A percentile compares a stretch with the other conserved stretches of the same genome.
Evolutionary conservation across 2,113 vertebrate species (phyloP).

Genomic region (Antechinus flavipes): DNA sequence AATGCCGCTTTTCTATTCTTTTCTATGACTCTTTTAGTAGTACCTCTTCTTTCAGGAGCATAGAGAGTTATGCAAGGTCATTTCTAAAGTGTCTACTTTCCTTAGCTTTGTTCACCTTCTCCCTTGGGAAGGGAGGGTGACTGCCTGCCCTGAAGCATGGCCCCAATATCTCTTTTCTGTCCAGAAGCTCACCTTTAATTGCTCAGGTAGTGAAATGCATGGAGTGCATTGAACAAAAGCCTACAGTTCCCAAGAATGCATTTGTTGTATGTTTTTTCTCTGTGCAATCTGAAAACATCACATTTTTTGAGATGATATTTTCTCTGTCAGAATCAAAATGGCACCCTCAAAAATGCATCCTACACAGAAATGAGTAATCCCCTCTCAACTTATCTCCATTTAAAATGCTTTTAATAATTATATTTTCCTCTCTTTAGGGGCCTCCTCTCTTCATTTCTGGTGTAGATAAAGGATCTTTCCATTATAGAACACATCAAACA

Average conservation of each 20-base stretch:
- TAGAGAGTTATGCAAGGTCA: conserved; percentile 45
- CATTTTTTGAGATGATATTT: conserved; percentile 29
- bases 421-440: background rate
- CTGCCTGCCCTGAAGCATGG: conserved; percentile 51
- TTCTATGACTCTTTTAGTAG: conserved; percentile 41
- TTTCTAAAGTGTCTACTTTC: conserved; percentile 47
- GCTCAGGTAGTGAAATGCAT: conserved; percentile 46
- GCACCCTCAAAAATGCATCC: conserved; percentile 44
- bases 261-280: conserved; percentile 49
- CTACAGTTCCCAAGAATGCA: conserved; percentile 33
- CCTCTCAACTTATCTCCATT: conserved; percentile 55
- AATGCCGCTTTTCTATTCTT: conserved; percentile 61
- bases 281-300: conserved; percentile 20
- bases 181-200: conserved; percentile 58
- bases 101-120: conserved; percentile 55
- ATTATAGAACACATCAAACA: conserved; percentile 21
- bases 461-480: conserved; percentile 32
- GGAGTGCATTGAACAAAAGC: conserved; percentile 14
- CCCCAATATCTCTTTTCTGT: conserved; percentile 6
- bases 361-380: conserved; percentile 17
- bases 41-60: conserved; percentile 14
- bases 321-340: conserved; percentile 51
- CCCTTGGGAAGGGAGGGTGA: conserved; percentile 16
- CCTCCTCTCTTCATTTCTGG: conserved; percentile 52
- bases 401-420: conserved; percentile 59